These are phyloP conservation scores for Oreochromis tanganicae DNA, from an alignment of 2,113 vertebrate species.

Conservation along the genomic window DNA sequence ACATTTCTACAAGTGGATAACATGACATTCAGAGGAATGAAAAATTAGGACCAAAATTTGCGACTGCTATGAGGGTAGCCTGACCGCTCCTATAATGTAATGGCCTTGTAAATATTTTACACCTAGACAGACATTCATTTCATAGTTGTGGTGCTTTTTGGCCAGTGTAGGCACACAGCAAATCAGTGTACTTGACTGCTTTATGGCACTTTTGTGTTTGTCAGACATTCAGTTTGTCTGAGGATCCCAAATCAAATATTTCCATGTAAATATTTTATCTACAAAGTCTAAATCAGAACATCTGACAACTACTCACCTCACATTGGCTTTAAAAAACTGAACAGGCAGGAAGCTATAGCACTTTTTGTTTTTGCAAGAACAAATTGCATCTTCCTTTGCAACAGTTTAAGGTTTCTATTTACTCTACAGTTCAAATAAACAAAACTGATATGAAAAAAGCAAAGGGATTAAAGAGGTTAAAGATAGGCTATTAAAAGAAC, in stretches of 20 bases:
- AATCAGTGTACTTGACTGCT: neutral
- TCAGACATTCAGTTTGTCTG: neutral
- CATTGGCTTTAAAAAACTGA: neutral
- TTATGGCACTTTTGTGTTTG: neutral
- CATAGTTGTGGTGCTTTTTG: neutral
- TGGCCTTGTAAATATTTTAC: neutral
- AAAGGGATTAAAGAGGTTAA: neutral
- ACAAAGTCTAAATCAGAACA: neutral
- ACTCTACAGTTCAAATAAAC: neutral
- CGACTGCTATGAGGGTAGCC: neutral
- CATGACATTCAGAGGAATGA: neutral
- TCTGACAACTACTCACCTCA: neutral
- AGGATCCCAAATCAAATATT: neutral
- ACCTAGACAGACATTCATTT: neutral
- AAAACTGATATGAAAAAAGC: neutral
- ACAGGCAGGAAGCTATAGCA: neutral
- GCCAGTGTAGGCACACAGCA: neutral
- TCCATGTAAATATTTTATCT: neutral
- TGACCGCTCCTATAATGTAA: neutral
- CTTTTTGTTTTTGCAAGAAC: neutral
- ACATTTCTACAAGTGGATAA: neutral
- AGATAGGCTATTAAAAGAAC: neutral
- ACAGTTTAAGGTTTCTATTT: neutral
- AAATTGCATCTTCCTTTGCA: neutral
- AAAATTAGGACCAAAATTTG: neutral